These are phyloP conservation scores for Hesperophylax magnus DNA, from an alignment of 1,140 invertebrate species.

Conservation along the genomic window DNA sequence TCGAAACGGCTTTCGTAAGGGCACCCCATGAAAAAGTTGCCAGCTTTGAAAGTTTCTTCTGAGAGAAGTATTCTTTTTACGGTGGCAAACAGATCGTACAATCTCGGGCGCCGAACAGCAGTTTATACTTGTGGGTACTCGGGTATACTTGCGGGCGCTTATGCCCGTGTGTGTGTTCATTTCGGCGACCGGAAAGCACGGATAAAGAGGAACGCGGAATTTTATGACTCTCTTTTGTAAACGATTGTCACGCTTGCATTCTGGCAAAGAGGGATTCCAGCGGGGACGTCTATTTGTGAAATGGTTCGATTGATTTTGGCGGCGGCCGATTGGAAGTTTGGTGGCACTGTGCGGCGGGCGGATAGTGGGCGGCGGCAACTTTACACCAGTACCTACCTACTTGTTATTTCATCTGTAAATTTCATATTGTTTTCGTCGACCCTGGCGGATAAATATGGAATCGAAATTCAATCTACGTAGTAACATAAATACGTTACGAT, in stretches of 20 bases:
- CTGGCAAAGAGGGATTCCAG: neutral
- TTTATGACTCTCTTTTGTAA: constrained; percentile 36
- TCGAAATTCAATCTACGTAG: too few relatives aligned
- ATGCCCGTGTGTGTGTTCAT: constrained; percentile 11
- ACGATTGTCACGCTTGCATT: constrained; percentile 7
- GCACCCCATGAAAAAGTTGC: constrained; percentile 6
- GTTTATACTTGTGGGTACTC: constrained; percentile 30
- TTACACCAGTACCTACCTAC: too few relatives aligned
- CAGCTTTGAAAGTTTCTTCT: constrained; percentile 5
- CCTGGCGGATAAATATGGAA: too few relatives aligned
- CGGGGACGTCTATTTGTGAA: neutral
- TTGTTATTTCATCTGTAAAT: too few relatives aligned
- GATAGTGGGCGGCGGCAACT: neutral
- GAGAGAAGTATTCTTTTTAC: constrained; percentile 9
- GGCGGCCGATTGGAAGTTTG: neutral
- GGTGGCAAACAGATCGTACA: constrained; percentile 29
- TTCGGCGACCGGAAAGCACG: constrained; percentile 18
- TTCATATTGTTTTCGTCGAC: too few relatives aligned
- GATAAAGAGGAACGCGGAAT: constrained; percentile 11
- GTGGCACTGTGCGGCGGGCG: neutral
- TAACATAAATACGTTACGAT: too few relatives aligned
- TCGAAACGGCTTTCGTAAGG: neutral
- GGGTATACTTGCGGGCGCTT: neutral
- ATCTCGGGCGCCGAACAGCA: neutral
- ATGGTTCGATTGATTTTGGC: constrained; percentile 25